These are phyloP conservation scores for Aleadryas rufinucha DNA, from an alignment of 2,113 vertebrate genomes.

Conservation along the genomic window DNA sequence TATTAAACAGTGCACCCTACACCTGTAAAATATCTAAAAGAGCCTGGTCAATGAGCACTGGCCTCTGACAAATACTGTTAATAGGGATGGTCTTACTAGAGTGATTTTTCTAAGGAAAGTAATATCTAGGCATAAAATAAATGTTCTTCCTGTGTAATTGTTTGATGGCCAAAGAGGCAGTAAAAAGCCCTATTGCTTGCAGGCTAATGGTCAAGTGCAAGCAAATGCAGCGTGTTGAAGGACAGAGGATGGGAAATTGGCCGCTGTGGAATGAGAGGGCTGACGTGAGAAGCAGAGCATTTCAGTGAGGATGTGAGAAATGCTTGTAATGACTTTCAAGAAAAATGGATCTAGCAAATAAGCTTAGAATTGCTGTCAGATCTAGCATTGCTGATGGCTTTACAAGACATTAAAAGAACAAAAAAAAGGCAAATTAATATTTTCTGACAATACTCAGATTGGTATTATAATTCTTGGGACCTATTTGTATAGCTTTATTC, in stretches of 20 bases:
- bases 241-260: neutral
- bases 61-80: neutral
- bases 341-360: neutral
- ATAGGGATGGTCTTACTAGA: neutral
- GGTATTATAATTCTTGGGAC: neutral
- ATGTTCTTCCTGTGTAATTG: neutral
- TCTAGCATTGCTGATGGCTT: neutral
- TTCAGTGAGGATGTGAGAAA: neutral
- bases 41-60: neutral
- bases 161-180: neutral
- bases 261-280: neutral
- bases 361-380: neutral
- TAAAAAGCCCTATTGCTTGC: neutral
- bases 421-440: accelerated
- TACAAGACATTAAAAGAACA: neutral
- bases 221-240: neutral
- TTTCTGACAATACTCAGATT: neutral
- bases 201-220: neutral
- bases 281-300: neutral
- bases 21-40: neutral
- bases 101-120: neutral
- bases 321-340: neutral
- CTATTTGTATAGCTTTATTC: neutral
- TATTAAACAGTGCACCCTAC: neutral
- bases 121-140: neutral